Evolutionary conservation across 2,888 invertebrate species (phyloP), one percentile per base, ranked within the genome.

Genomic region (Epistrophella euchroma): DNA sequence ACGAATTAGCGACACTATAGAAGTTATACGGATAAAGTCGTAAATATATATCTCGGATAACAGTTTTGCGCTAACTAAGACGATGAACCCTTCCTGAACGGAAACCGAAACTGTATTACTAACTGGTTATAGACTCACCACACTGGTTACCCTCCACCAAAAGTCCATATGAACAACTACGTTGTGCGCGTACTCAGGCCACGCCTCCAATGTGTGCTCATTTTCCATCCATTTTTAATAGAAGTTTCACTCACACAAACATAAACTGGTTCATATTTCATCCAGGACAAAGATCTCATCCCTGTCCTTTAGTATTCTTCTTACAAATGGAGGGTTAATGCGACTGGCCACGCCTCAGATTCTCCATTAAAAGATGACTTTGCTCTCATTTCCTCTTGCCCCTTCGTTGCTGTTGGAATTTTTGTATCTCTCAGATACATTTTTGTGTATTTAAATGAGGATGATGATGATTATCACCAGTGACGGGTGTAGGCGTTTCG

Each of bases 81-180:
- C 71, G 73, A 25, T 37, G 68, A 90, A 91, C 89, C 91, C 90
- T 91, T 91, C 92, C 89, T 90, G 89, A 89, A 90, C 90, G 91
- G 91, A 90, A 89, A 91, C 90, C 91, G 91, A 91, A 92, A 91
- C 89, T 90, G 91, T 89, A 91, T 90, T 92, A 91, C 88, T 89
- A 89, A 85, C 81, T 89, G 87, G 79, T 82, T 81, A 76, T 68
- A 58, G 85, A 85, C 87, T 88, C 80, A 74, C 81, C 87, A 84
- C 81, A 86, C 88, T 89, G 89, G 89, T 89, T 89, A 80, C 83
- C 75, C 85, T 73, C 83, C 60, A 70, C 74, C 64, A 35, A 73
- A 85, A 70, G 77, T 62, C 64, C n/a, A n/a, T n/a, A n/a, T n/a
- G n/a, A n/a, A 37, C 35, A 83, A 55, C 22, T 40, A 32, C 45